A percentile compares a stretch with the other conserved stretches of the same genome.
phyloP scores from a whole-genome alignment of 2,888 invertebrate genomes.

The Asteroscopus sphinx region DNA sequence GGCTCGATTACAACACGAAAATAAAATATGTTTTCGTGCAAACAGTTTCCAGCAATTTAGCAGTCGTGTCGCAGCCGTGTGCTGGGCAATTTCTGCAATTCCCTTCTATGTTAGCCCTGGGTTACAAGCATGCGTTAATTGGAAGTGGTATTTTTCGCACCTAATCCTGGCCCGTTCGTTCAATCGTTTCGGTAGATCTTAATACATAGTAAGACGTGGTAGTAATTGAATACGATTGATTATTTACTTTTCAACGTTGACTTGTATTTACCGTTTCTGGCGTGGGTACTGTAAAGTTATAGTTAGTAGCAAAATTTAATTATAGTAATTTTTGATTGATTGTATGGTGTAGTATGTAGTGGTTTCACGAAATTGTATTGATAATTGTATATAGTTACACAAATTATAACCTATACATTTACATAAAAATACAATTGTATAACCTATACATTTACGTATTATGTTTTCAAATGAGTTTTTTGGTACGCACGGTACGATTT shows the following conservation, averaged over 20 bases:
- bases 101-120: constrained; percentile 65
- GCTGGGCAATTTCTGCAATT: constrained; percentile 71
- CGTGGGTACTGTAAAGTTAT: neutral
- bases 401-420: too few relatives aligned
- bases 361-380: too few relatives aligned
- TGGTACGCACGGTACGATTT: too few relatives aligned
- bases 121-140: constrained; percentile 85
- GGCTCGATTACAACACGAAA: constrained; percentile 73
- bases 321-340: too few relatives aligned
- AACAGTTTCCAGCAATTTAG: constrained; percentile 75
- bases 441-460: too few relatives aligned
- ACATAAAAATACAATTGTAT: too few relatives aligned
- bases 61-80: constrained; percentile 69
- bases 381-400: too few relatives aligned
- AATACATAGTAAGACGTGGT: constrained; percentile 44
- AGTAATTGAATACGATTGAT: constrained; percentile 43
- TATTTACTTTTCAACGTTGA: constrained; percentile 18
- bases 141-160: constrained; percentile 82
- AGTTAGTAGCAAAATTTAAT: neutral
- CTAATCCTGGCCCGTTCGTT: constrained; percentile 69
- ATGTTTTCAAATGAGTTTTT: too few relatives aligned
- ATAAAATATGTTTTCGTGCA: constrained; percentile 73
- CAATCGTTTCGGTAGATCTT: constrained; percentile 63
- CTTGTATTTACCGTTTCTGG: constrained; percentile 4
- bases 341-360: too few relatives aligned